Percentiles rank a stretch among this genome's conserved stretches.
phyloP scores from a whole-genome alignment of 2,797 vertebrate genomes.

The Melanotaenia nigrans region DNA sequence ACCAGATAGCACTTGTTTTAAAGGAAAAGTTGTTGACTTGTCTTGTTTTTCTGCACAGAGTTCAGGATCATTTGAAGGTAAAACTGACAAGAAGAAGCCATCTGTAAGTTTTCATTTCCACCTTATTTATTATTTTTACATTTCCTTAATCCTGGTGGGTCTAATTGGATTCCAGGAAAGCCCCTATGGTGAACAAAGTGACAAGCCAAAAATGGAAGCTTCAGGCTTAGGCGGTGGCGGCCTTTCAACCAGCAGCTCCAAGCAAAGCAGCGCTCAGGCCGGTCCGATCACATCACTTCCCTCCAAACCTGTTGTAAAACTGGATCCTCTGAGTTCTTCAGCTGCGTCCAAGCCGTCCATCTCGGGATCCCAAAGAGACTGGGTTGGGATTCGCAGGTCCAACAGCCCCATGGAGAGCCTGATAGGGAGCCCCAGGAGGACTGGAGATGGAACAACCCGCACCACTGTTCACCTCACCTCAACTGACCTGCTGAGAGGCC shows the following conservation, averaged over 20 bases:
- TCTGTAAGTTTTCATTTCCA: slow-evolving; percentile 20
- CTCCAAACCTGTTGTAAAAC: slow-evolving; percentile 48
- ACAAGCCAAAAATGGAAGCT: slow-evolving; percentile 15
- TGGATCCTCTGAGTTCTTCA: slow-evolving; percentile 21
- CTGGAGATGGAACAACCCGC: slow-evolving; percentile 16
- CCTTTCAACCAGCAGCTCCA: slow-evolving; percentile 17
- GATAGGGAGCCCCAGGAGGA: slow-evolving; percentile 48
- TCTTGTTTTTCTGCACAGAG: slow-evolving; percentile 16
- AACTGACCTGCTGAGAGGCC: slow-evolving; percentile 54
- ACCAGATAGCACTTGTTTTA: neutral
- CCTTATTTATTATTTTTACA: no score
- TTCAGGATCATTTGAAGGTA: slow-evolving; percentile 24
- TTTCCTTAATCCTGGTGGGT: neutral
- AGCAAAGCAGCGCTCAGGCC: neutral
- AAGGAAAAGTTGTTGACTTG: neutral
- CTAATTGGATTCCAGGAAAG: slow-evolving; percentile 44
- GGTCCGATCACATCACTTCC: slow-evolving; percentile 26
- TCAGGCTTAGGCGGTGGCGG: neutral
- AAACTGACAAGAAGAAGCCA: slow-evolving; percentile 45
- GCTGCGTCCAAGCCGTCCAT: slow-evolving; percentile 14
- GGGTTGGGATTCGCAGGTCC: slow-evolving; percentile 22
- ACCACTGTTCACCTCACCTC: slow-evolving; percentile 39
- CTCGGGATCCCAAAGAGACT: slow-evolving; percentile 15
- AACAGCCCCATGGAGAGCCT: slow-evolving; percentile 71
- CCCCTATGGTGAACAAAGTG: slow-evolving; percentile 16